Percentiles rank a stretch among this genome's conserved stretches.
Conservation (phyloP, 2,888 invertebrate genomes). For the Cryptus viduatorius region DNA sequence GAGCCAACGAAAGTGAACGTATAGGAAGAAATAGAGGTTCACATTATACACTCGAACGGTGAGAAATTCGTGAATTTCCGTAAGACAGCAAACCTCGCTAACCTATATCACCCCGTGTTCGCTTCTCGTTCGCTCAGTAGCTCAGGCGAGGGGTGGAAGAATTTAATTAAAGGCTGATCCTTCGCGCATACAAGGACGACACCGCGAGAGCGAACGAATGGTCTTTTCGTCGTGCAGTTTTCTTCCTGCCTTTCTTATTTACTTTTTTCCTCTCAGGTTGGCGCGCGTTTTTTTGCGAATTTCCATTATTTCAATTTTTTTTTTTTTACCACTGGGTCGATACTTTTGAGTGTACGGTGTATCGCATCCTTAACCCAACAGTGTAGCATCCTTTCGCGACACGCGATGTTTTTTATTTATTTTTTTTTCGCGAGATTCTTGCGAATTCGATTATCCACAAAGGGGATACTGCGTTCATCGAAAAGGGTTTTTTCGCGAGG, state of each 20-base stretch:
- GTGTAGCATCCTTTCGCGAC: too few relatives aligned
- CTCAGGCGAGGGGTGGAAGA: constrained; percentile 50
- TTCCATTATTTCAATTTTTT: not conserved
- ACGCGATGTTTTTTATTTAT: not conserved
- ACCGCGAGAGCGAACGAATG: constrained; percentile 17
- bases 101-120: constrained; percentile 9
- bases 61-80: constrained; percentile 56
- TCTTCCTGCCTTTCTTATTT: constrained; percentile 9
- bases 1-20: constrained; percentile 6
- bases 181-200: constrained; percentile 43
- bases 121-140: constrained; percentile 19
- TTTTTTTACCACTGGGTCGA: not conserved
- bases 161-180: constrained; percentile 67
- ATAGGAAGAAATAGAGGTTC: constrained; percentile 22
- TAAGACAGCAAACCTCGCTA: constrained; percentile 37
- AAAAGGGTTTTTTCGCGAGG: not conserved
- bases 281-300: not conserved
- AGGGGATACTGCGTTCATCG: not conserved
- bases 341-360: not conserved
- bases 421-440: not conserved
- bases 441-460: not conserved
- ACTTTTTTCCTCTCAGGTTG: not conserved
- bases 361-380: too few relatives aligned
- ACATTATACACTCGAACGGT: constrained; percentile 34
- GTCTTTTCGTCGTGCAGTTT: constrained; percentile 26